Conservation (phyloP, 2,113 vertebrate species). For the Python bivittatus region DNA sequence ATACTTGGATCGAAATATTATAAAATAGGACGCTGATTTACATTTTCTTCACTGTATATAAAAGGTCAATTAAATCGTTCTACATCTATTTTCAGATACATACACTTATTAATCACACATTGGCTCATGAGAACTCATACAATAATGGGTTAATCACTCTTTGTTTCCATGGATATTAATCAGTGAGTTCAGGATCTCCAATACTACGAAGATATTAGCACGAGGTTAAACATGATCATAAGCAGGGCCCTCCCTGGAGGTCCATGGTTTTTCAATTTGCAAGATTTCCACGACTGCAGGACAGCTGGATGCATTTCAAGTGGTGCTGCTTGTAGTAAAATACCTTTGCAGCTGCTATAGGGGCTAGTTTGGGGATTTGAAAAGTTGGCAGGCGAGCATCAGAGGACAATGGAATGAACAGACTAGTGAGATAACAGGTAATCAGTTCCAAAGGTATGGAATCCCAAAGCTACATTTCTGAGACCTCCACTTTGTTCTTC, state of each 20-base stretch:
- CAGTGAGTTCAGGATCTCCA: slow-evolving; percentile 54
- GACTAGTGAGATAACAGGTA: slow-evolving; percentile 29
- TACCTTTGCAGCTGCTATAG: slow-evolving; percentile 62
- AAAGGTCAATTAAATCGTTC: slow-evolving; percentile 16
- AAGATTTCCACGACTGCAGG: slow-evolving; percentile 71
- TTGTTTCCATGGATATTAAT: slow-evolving; percentile 55
- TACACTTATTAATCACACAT: slow-evolving; percentile 40
- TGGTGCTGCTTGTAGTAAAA: slow-evolving; percentile 63
- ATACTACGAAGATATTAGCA: slow-evolving; percentile 62
- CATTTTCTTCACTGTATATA: neutral
- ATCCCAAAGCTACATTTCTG: neutral
- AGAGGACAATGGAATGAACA: slow-evolving; percentile 24
- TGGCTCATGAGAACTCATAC: slow-evolving; percentile 47
- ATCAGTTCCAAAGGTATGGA: slow-evolving; percentile 39
- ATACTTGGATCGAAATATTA: slow-evolving; percentile 11
- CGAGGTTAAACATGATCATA: slow-evolving; percentile 74
- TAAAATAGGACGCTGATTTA: slow-evolving; percentile 13
- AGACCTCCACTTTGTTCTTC: neutral
- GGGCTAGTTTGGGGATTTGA: slow-evolving; percentile 66
- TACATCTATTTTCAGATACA: slow-evolving; percentile 9
- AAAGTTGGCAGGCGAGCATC: slow-evolving; percentile 57
- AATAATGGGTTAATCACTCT: slow-evolving; percentile 49
- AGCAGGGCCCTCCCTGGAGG: slow-evolving; percentile 71
- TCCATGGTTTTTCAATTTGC: slow-evolving; percentile 74
- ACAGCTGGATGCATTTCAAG: slow-evolving; percentile 77